Evolutionary conservation across 2,113 vertebrate genomes (phyloP), one percentile per base, ranked within the genome.

Genomic region (Pseudorhombus dupliciocellatus): DNA sequence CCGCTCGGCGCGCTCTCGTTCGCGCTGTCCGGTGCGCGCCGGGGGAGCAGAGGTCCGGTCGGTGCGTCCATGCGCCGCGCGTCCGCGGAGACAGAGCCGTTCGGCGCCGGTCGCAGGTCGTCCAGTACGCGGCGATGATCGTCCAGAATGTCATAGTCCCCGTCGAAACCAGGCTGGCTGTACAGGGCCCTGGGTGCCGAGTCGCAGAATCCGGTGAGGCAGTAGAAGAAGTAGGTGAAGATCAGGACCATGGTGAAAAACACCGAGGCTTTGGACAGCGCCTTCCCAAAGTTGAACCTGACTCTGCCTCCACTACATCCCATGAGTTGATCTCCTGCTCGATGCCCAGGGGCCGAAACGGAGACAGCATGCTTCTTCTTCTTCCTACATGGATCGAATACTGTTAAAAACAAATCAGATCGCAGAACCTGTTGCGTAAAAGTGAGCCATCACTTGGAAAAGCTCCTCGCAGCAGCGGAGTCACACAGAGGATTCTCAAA

Each of bases 211-310:
- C 93, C 92, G 0, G 87, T 88, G 40, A 95, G 90, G 84, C 92
- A 94, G 84, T 93, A 94, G 84, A 95, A 93, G 76, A 94, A 92
- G 88, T 91, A 96, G 53, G 91, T 93, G 80, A 92, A 92, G 59
- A 95, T 92, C 65, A 94, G 78, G 81, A 96, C 77, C 92, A 93
- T 94, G 87, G 90, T 87, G 64, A 95, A 90, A 60, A 93, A 89
- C 73, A 95, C 83, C 15, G 92, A 92, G 75, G 87, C 93, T 76
- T 89, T 93, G 81, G 91, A 90, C 71, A 87, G 93, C 81, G 80
- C 90, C 82, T 91, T 91, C 30, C 92, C 90, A 71, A 88, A 91
- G 79, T 91, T 89, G 80, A 79, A 69, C 83, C 89, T 89, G 78
- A 86, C 84, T 89, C 89, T 91, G 89, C 88, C 90, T 26, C 88